phyloP scores from a whole-genome alignment of 2,888 invertebrate genomes.

The Podabrus alpinus region DNA sequence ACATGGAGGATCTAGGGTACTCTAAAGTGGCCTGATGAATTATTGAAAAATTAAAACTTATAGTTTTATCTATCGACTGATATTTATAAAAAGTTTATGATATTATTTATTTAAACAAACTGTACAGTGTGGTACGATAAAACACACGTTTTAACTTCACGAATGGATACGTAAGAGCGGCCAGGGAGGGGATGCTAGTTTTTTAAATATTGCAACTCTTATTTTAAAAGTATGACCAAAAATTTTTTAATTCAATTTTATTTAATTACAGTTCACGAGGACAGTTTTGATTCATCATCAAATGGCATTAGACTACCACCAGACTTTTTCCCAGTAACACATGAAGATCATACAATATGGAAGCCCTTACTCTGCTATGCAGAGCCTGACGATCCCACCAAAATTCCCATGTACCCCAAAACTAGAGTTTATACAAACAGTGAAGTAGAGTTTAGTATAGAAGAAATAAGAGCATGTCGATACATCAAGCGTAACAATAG shows the following conservation, averaged over 20 bases:
- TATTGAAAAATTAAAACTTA: too few relatives aligned
- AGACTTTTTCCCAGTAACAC: conserved; percentile 41
- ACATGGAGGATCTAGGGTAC: too few relatives aligned
- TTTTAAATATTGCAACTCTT: too few relatives aligned
- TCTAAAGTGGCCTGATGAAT: too few relatives aligned
- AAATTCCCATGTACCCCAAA: conserved; percentile 72
- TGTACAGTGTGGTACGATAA: too few relatives aligned
- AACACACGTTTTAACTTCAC: too few relatives aligned
- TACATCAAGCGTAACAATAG: conserved; percentile 50
- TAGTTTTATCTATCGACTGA: too few relatives aligned
- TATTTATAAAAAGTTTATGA: too few relatives aligned
- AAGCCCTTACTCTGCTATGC: conserved; percentile 63
- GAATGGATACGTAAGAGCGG: too few relatives aligned
- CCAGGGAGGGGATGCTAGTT: too few relatives aligned
- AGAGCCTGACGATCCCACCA: conserved; percentile 65
- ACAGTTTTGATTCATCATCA: conserved; percentile 56
- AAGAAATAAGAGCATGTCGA: conserved; percentile 71
- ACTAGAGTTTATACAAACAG: conserved; percentile 63
- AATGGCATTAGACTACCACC: conserved; percentile 36
- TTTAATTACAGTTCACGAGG: conserved; percentile 64
- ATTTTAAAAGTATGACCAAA: neutral
- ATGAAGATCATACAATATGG: conserved; percentile 61
- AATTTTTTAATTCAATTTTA: neutral
- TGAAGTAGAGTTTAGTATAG: conserved; percentile 74
- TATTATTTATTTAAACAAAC: too few relatives aligned